Evolutionary conservation across 2,113 vertebrate species (phyloP).

Genomic region (Physeter macrocephalus): DNA sequence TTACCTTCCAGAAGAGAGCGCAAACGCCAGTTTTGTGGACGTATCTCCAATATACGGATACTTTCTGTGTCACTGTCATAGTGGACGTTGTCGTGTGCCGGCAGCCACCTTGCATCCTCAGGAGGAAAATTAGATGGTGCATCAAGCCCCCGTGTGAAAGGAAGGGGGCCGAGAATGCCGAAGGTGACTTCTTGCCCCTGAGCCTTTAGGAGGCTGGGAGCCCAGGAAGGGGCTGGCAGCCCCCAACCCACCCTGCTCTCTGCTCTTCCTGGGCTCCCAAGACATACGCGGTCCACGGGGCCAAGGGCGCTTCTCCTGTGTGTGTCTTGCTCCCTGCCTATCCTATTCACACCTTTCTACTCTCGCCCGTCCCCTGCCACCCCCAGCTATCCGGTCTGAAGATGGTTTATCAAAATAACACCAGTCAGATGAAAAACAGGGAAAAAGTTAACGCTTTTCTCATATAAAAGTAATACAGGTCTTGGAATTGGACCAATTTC

Average conservation of each 20-base stretch:
- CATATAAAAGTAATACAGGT: not conserved
- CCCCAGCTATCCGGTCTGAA: not conserved
- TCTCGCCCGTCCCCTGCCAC: not conserved
- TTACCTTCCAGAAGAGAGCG: not conserved
- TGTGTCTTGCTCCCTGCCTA: not conserved
- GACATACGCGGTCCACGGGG: fast-evolving
- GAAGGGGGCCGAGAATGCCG: fast-evolving
- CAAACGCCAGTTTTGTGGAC: not conserved
- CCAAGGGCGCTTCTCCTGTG: fast-evolving
- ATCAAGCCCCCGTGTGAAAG: fast-evolving
- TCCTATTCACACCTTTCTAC: not conserved
- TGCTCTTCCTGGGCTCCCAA: not conserved
- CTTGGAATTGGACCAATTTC: not conserved
- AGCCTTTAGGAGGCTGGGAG: not conserved
- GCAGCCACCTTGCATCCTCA: not conserved
- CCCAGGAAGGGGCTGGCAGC: fast-evolving
- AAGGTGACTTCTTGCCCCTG: not conserved
- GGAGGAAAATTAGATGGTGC: not conserved
- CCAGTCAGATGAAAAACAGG: not conserved
- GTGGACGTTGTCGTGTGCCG: fast-evolving
- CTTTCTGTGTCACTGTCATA: not conserved
- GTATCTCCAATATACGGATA: not conserved
- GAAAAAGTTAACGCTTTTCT: not conserved
- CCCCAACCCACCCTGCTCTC: not conserved
- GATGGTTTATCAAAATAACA: not conserved